Base-by-base conservation (phyloP, 2,797 vertebrate genomes). In the Cynopterus sphinx region DNA sequence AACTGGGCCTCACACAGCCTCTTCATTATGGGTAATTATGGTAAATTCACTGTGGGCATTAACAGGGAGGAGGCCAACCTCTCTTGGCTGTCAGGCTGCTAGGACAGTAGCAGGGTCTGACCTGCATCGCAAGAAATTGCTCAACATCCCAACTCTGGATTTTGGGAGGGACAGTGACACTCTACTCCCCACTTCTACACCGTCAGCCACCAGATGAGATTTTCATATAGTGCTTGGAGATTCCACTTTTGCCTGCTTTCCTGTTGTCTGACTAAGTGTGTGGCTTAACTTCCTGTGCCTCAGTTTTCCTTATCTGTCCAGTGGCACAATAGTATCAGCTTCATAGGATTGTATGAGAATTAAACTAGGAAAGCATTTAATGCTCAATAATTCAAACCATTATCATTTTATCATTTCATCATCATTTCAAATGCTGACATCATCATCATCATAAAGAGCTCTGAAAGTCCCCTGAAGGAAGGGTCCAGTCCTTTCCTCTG, bases 1-100 rank as follows among this genome's bases (percentile, higher is more conserved):
- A 97, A 68, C 89, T 61, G 77, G 59, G 84, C 63, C 83, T 81
- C 57, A 43, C 96, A 81, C 51, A 75, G 81, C 81, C 93, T 93
- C 83, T 93, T 96, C 94, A 74, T 97, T 94, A 91, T 0, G 26
- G 59, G 91, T 97, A 94, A 97, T 95, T 94, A 94, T 43, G 91
- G 95, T 16, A 22, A 87, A 79, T 59, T 71, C 84, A 77, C 65
- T 61, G 68, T 13, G 65, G 74, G 67, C 74, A 33, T 87, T 73
- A 77, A 83, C 55, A 39, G 75, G 95, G 82, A 65, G 75, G 73
- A 24, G 43, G 49, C 63, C 49, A 11, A 43, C 55, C 94, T 74
- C 71, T 90, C 49, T 26, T 2, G 8, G 87, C 70, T 81, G 41
- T 55, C 70, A 21, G 92, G 41, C 91, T 87, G 86, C 85, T 63